Conservation (phyloP, 2,888 invertebrate genomes). For the Girardia tigrina region DNA sequence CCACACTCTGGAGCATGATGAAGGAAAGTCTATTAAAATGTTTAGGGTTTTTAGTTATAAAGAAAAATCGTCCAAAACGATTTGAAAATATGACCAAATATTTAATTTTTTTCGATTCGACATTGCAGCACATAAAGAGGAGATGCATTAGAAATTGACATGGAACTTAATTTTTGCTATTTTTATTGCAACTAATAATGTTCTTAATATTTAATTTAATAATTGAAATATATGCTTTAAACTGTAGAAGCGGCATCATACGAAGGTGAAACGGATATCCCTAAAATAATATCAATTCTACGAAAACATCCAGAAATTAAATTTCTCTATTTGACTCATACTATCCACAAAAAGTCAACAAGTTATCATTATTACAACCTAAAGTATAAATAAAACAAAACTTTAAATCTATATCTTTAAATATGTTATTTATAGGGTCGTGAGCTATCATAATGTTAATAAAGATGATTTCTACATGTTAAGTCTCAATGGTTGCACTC, state of each 20-base stretch:
- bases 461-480: constrained; percentile 66
- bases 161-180: too few species aligned
- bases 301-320: constrained; percentile 42
- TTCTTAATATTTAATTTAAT: too few species aligned
- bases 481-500: constrained; percentile 68
- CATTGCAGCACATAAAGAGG: too few species aligned
- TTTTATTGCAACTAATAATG: too few species aligned
- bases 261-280: constrained; percentile 43
- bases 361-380: constrained; percentile 50
- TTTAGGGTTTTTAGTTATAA: too few species aligned
- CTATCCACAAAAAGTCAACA: constrained; percentile 48
- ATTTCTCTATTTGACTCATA: constrained; percentile 62
- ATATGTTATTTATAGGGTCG: constrained; percentile 57
- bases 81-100: too few species aligned
- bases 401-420: constrained; percentile 24
- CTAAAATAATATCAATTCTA: constrained; percentile 43
- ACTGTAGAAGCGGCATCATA: constrained; percentile 40
- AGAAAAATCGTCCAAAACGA: too few species aligned
- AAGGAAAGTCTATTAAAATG: too few species aligned
- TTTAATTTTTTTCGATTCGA: too few species aligned
- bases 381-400: constrained; percentile 41
- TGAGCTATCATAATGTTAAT: constrained; percentile 61
- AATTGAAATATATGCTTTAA: too few species aligned
- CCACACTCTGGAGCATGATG: too few species aligned
- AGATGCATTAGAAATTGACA: too few species aligned